Conservation (phyloP, 2,113 vertebrate species). For the Megaceryle torquata region DNA sequence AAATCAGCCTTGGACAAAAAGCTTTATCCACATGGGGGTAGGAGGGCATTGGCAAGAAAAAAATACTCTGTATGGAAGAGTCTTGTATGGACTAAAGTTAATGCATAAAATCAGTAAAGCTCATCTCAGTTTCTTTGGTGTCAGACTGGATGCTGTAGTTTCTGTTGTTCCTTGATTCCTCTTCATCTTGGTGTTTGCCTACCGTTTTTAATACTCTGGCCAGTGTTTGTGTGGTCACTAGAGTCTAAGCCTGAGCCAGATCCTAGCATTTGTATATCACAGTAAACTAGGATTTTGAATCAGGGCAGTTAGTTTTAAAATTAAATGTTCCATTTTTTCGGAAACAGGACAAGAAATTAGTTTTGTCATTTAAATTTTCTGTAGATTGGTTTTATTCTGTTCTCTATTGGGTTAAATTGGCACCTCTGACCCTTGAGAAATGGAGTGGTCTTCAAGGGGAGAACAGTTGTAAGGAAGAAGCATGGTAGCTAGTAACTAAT, state of each 20-base stretch:
- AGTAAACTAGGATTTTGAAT: neutral
- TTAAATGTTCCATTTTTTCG: neutral
- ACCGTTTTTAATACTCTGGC: neutral
- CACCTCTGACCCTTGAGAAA: neutral
- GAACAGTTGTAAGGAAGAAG: neutral
- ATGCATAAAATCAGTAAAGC: neutral
- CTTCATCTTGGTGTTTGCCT: neutral
- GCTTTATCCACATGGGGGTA: accelerated
- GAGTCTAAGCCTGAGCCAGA: neutral
- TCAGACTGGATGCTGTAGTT: neutral
- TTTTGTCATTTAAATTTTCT: neutral
- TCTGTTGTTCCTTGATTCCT: neutral
- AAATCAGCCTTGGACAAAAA: neutral
- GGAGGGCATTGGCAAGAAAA: neutral
- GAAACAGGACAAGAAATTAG: neutral
- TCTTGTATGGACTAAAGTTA: neutral
- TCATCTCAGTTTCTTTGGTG: neutral
- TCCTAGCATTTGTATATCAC: neutral
- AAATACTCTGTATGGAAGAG: neutral
- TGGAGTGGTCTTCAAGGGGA: neutral
- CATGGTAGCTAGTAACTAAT: neutral
- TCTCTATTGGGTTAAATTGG: neutral
- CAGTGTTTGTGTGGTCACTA: neutral
- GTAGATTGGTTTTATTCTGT: neutral
- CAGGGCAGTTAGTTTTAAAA: neutral